Base-by-base conservation (phyloP, 2,888 invertebrate species). In the Caenorhabditis sp. region DNA sequence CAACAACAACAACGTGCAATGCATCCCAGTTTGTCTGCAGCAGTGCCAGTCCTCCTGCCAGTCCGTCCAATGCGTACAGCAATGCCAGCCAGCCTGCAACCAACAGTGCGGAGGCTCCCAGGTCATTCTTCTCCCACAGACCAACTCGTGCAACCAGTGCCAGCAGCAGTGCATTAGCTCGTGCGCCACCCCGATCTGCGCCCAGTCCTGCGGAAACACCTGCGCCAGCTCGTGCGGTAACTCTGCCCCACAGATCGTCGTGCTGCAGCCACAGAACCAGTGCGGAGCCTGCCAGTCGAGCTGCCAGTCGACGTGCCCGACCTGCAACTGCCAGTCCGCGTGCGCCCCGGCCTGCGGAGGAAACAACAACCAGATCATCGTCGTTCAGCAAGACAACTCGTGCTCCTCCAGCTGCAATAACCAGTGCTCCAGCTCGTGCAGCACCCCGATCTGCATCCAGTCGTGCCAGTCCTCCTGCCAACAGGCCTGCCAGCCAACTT, bases 21-120 rank as follows among this genome's bases (percentile, higher is more conserved):
- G 83, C 68, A 66, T 82, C 20, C 83, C 83, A 22, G 70, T 81
- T 11, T 83, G 83, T 48, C 75, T 83, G 27, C 83, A 83, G 70
- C 83, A 83, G 59, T 84, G 83, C 58, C 81, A 80, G 45, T 39
- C 24, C 37, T 78, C 82, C 5, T 84, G 83, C 72, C 63, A 78
- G 39, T 65, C 80, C 13, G 20, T 30, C 8, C 50, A 58, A 22
- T 84, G 83, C 62, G 43, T 75, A 24, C 73, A 78, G 46, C 77
- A 80, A 45, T 84, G 83, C 65, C 76, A 68, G 48, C 78, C 79
- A 58, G 80, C 79, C 56, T 84, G 83, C 55, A 78, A 80, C 68
- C 80, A 80, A 46, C 82, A 82, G 65, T 82, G 82, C 68, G 82
- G 79, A 2, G 79, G 74, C 20, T 45, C 48, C 32, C 74, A 75